phyloP scores from a whole-genome alignment of 2,797 vertebrate genomes.

The Dipus sagitta region DNA sequence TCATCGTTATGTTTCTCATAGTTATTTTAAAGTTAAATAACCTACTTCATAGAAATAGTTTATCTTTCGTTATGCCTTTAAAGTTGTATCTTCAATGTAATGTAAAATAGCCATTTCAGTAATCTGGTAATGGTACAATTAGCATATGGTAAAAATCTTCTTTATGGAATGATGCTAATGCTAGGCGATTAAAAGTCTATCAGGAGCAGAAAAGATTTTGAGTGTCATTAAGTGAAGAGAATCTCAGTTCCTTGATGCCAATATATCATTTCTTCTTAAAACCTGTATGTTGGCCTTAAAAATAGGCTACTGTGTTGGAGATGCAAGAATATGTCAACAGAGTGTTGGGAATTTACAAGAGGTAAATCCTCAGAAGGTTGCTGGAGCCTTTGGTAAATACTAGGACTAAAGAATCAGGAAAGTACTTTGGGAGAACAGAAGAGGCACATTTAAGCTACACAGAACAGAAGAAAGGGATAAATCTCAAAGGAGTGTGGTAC shows the following conservation, averaged over 20 bases:
- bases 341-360: neutral
- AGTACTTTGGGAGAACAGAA: neutral
- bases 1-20: neutral
- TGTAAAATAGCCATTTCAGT: neutral
- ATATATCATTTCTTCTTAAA: neutral
- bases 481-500: too few relatives aligned
- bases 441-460: too few relatives aligned
- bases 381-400: rapidly evolving
- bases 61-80: neutral
- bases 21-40: neutral
- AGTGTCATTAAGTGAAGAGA: neutral
- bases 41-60: neutral
- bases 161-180: neutral
- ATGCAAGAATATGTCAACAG: neutral
- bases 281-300: neutral
- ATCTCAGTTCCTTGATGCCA: neutral
- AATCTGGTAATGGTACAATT: neutral
- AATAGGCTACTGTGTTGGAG: neutral
- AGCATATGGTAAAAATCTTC: neutral
- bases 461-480: too few relatives aligned
- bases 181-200: neutral
- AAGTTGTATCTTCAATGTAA: neutral
- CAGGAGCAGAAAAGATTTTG: neutral
- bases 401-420: neutral
- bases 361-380: too few relatives aligned